Base-by-base conservation (phyloP, 2,797 vertebrate species). In the Periophthalmus magnuspinnatus region DNA sequence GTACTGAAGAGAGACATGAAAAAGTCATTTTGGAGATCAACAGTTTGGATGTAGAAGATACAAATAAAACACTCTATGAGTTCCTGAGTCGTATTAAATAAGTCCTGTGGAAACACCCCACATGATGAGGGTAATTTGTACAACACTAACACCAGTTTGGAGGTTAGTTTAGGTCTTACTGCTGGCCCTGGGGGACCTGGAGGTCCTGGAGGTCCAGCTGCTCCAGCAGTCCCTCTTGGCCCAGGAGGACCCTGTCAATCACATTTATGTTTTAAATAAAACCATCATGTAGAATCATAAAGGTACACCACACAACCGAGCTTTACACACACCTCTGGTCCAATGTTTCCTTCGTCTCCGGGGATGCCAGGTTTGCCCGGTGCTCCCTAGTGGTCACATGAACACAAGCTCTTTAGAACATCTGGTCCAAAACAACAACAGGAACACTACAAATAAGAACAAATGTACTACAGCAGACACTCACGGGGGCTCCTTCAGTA, bases 271-370 rank as follows among this genome's bases (percentile, higher is more conserved):
- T 0, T 22, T 11, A 13, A 55, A 55, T 22, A 13, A 17, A 57
- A 14, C 5, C 14, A 32, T 16, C 10, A 55, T 11, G 10, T 57
- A 16, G 32, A 13, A 28, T 54, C 19, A n/a, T 22, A 54, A 32
- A 57, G 4, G 1, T 13, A 22, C 11, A 11, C 10, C n/a, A 55
- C 54, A 28, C 13, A 24, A 56, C 8, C 24, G 47, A 17, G 5
- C 5, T 9, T 24, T 60, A 41, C n/a, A 72, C 87, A 84, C 2
- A 95, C 93, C 92, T 95, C 93, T 55, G 93, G 93, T 17, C 94
- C 94, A 6, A 94, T 94, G 81, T 94, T 94, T 32, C 94, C 94
- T 77, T 94, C 92, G 34, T 94, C 91, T 81, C 94, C 94, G 63
- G 93, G 91, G 52, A 13, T 92, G 72, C 94, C 94, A 60, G 92